These are phyloP conservation scores for Crotophaga sulcirostris DNA, from an alignment of 2,113 vertebrate species.

Conservation along the genomic window DNA sequence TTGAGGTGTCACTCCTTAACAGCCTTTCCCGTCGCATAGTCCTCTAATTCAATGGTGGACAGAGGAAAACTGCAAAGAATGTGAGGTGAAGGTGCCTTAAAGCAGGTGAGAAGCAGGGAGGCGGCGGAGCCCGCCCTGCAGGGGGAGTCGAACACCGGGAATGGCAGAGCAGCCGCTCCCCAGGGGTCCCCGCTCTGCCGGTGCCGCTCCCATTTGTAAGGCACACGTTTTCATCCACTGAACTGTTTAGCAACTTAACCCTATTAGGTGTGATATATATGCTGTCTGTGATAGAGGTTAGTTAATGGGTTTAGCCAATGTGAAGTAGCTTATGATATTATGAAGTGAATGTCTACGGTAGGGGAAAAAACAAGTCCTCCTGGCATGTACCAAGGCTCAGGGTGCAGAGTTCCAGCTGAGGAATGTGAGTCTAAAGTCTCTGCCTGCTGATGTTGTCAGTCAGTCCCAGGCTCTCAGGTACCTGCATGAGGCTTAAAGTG, in stretches of 20 bases:
- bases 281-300: background rate
- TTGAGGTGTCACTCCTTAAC: fast-evolving
- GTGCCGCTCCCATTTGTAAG: background rate
- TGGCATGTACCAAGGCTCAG: background rate
- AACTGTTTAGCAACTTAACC: background rate
- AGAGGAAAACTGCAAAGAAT: fast-evolving
- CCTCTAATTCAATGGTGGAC: fast-evolving
- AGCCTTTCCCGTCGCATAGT: background rate
- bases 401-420: background rate
- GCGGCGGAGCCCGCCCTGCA: constrained; percentile 41
- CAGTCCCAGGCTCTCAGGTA: background rate
- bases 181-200: too few relatives aligned
- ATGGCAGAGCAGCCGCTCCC: background rate
- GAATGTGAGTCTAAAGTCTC: background rate
- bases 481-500: background rate
- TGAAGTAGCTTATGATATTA: background rate
- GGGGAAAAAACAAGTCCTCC: fast-evolving
- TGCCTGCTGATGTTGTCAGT: background rate
- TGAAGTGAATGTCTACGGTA: background rate
- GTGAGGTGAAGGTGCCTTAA: fast-evolving
- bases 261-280: fast-evolving
- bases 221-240: background rate
- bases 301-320: background rate
- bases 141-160: constrained; percentile 74
- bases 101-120: background rate